Percentiles rank a stretch among this genome's conserved stretches.
phyloP scores from a whole-genome alignment of 2,113 vertebrate genomes.

The Riparia riparia region DNA sequence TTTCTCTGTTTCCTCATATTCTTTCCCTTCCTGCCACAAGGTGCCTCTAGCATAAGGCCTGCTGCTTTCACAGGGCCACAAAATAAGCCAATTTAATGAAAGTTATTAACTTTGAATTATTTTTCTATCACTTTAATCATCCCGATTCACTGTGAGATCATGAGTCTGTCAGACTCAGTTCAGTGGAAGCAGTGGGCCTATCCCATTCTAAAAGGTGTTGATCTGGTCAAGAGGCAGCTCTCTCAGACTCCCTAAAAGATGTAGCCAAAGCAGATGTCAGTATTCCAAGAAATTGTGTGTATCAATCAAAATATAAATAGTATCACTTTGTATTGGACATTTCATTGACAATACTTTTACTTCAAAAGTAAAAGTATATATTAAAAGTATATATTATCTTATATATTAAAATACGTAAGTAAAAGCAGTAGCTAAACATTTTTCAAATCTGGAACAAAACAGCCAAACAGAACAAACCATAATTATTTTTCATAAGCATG shows the following conservation, averaged over 20 bases:
- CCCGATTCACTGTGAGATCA: accelerated
- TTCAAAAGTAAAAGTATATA: too few relatives aligned
- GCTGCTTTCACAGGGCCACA: background rate
- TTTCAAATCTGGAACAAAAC: background rate
- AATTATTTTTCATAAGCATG: background rate
- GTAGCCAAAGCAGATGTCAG: background rate
- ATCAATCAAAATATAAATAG: background rate
- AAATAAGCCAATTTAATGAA: background rate
- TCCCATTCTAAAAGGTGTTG: background rate
- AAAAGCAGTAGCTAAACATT: background rate
- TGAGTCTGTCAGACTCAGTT: background rate
- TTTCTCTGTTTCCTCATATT: background rate
- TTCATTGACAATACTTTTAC: background rate
- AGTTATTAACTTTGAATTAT: background rate
- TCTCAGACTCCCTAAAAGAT: background rate
- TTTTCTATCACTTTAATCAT: background rate
- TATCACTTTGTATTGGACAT: accelerated
- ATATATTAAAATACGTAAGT: background rate
- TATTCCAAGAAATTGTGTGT: background rate
- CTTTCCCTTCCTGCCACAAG: background rate
- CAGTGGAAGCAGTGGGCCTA: background rate
- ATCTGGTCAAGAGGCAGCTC: background rate
- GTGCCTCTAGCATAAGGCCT: background rate
- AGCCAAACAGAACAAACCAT: background rate
- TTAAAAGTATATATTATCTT: too few relatives aligned